phyloP scores from a whole-genome alignment of 1,140 invertebrate genomes.

The Drosophila nigrodunni region DNA sequence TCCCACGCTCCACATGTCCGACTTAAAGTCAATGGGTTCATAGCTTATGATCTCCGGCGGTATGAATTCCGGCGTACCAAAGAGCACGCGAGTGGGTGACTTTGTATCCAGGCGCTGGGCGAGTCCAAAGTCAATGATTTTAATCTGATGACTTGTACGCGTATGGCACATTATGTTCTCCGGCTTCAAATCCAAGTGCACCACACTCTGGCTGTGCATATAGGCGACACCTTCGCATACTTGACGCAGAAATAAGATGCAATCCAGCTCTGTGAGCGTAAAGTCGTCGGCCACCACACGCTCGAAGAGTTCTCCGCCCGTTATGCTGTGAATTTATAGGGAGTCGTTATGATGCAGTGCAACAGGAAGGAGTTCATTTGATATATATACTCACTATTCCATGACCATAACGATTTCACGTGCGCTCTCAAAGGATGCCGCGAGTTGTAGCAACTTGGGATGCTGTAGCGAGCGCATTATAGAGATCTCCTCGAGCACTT shows the following conservation, averaged over 20 bases:
- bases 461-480: conserved; percentile 96
- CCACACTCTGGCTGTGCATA: conserved; percentile 93
- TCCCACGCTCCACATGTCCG: conserved; percentile 97
- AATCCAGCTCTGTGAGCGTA: conserved; percentile 95
- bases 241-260: conserved; percentile 95
- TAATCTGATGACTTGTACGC: conserved; percentile 90
- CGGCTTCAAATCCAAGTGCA: conserved; percentile 96
- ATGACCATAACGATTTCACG: conserved; percentile 96
- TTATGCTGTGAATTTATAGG: conserved; percentile 88
- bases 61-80: conserved; percentile 97
- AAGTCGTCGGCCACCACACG: conserved; percentile 96
- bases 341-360: conserved; percentile 13
- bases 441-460: conserved; percentile 94
- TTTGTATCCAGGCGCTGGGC: conserved; percentile 91
- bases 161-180: conserved; percentile 97
- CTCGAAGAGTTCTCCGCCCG: conserved; percentile 96
- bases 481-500: conserved; percentile 95
- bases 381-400: conserved; percentile 94
- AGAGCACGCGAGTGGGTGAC: conserved; percentile 91
- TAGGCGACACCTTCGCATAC: conserved; percentile 96
- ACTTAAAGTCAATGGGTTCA: conserved; percentile 92
- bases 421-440: conserved; percentile 93
- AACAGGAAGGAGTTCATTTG: too few relatives aligned
- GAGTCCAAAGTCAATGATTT: conserved; percentile 96
- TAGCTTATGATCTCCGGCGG: conserved; percentile 97